Evolutionary conservation across 2,888 invertebrate species (phyloP).

Genomic region (Cecidostiba fungosa): DNA sequence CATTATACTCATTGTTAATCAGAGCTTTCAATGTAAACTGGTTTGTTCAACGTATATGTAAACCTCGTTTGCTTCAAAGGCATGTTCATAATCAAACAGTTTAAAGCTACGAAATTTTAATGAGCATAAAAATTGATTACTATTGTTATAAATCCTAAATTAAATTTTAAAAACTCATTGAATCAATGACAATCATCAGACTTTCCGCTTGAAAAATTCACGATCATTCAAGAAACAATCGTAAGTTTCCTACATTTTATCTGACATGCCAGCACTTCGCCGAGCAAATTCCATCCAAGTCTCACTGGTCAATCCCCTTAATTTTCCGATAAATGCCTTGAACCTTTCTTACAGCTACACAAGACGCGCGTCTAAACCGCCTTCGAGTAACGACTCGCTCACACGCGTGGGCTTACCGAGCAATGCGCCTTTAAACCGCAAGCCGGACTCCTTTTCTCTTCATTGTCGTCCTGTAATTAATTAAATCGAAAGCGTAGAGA

Average conservation of each 20-base stretch:
- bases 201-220: no score
- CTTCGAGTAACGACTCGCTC: not conserved
- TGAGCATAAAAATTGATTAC: not conserved
- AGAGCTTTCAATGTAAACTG: not conserved
- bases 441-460: not conserved
- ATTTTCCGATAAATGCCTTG: constrained; percentile 15
- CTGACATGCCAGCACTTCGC: not conserved
- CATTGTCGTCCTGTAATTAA: constrained; percentile 46
- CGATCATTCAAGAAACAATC: not conserved
- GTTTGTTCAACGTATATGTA: not conserved
- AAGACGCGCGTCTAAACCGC: constrained; percentile 17
- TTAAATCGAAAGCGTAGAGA: constrained; percentile 29
- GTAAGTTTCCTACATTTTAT: not conserved
- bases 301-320: constrained; percentile 12
- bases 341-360: not conserved
- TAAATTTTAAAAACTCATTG: no score
- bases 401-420: not conserved
- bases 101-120: not conserved
- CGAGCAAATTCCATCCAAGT: not conserved
- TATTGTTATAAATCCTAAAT: not conserved
- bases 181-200: no score
- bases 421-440: constrained; percentile 1
- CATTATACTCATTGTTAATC: not conserved
- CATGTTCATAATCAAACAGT: not conserved
- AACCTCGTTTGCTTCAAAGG: not conserved